These are phyloP conservation scores for Epistrophe eligans DNA, from an alignment of 2,888 invertebrate species.

Conservation along the genomic window DNA sequence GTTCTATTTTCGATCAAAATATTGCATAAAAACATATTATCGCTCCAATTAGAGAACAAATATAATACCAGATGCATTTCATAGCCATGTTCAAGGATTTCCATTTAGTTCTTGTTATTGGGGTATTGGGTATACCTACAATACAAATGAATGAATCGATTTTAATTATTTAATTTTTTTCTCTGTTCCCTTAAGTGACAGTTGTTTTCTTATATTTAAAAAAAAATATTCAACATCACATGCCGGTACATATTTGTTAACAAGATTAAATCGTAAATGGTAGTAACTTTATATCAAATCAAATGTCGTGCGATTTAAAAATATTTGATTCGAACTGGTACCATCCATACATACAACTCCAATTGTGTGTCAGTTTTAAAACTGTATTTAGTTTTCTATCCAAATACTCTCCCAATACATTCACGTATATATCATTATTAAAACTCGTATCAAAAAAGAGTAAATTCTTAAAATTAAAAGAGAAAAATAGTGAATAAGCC, in stretches of 20 bases:
- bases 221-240: background rate
- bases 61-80: too few species aligned
- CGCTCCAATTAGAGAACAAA: too few species aligned
- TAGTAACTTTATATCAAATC: background rate
- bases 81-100: too few species aligned
- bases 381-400: background rate
- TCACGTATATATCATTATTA: background rate
- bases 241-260: constrained; percentile 15
- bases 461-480: constrained; percentile 12
- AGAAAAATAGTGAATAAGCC: background rate
- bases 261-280: constrained; percentile 4
- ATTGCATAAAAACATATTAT: too few species aligned
- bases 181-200: background rate
- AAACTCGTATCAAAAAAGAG: constrained; percentile 4
- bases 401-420: background rate
- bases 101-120: too few species aligned
- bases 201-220: background rate
- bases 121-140: too few species aligned
- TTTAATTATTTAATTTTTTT: background rate
- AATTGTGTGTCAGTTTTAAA: background rate
- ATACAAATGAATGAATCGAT: too few species aligned
- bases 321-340: background rate
- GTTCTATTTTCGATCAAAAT: too few species aligned
- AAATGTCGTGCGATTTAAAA: constrained; percentile 24
- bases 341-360: background rate